These are phyloP conservation scores for Ataeniobius toweri DNA, from an alignment of 2,797 vertebrate species.

Conservation along the genomic window DNA sequence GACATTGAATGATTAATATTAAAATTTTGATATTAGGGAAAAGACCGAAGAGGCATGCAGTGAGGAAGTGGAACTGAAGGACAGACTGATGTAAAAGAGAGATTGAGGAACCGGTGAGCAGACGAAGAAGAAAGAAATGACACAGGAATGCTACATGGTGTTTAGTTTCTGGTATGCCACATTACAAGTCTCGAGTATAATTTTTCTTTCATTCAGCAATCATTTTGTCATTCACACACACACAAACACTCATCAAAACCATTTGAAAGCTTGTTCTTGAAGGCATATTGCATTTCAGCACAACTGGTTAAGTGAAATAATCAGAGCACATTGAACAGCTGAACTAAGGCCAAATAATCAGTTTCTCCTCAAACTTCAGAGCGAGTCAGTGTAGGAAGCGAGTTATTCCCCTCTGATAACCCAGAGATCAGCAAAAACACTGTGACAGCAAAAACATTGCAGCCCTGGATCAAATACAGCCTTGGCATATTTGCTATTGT, in stretches of 20 bases:
- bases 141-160: constrained; percentile 1
- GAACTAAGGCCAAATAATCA: constrained; percentile 24
- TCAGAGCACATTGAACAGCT: constrained; percentile 19
- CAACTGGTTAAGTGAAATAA: constrained; percentile 8
- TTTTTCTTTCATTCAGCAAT: constrained; percentile 12
- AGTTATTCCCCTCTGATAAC: constrained; percentile 57
- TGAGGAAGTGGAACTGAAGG: background rate
- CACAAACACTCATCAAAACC: constrained; percentile 9
- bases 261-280: constrained; percentile 2
- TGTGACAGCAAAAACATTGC: constrained; percentile 43
- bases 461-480: constrained; percentile 17
- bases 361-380: constrained; percentile 18
- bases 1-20: constrained; percentile 48
- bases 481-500: constrained; percentile 22
- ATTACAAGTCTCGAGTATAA: background rate
- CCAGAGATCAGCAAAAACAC: constrained; percentile 34
- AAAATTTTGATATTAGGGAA: constrained; percentile 15
- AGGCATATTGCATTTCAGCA: background rate
- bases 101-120: background rate
- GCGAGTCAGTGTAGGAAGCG: constrained; percentile 38
- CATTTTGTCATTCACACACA: constrained; percentile 9
- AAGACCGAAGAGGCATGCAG: constrained; percentile 1
- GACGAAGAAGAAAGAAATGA: background rate
- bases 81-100: background rate
- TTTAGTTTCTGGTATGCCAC: background rate